phyloP scores from a whole-genome alignment of 2,888 invertebrate species.

The Lamproptera curius region DNA sequence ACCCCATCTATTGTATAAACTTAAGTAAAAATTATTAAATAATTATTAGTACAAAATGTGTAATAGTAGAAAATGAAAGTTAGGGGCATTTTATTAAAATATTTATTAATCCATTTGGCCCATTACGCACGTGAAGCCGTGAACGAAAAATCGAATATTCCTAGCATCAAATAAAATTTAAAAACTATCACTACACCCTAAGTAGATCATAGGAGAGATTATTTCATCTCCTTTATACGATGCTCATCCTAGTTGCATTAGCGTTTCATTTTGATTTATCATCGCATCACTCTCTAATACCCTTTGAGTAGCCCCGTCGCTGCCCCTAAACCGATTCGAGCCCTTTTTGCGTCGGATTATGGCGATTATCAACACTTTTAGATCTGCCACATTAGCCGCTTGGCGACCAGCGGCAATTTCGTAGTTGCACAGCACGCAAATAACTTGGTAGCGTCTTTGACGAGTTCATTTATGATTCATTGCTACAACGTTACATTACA shows the following conservation, averaged over 20 bases:
- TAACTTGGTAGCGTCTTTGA: slow-evolving; percentile 15
- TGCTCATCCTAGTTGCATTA: slow-evolving; percentile 43
- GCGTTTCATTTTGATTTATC: slow-evolving; percentile 72
- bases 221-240: slow-evolving; percentile 1
- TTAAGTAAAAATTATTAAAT: too few species aligned
- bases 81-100: too few species aligned
- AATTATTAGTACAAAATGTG: too few species aligned
- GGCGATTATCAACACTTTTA: slow-evolving; percentile 54
- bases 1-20: too few species aligned
- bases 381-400: slow-evolving; percentile 26
- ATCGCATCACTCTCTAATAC: slow-evolving; percentile 48
- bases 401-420: slow-evolving; percentile 22
- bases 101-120: too few species aligned
- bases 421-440: slow-evolving; percentile 26
- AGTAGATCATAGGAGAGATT: neutral
- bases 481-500: slow-evolving; percentile 20
- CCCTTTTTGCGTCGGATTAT: slow-evolving; percentile 56
- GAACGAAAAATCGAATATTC: too few species aligned
- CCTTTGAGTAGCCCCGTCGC: slow-evolving; percentile 46
- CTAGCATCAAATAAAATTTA: neutral
- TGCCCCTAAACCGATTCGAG: slow-evolving; percentile 41
- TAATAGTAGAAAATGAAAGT: too few species aligned
- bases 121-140: too few species aligned
- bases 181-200: neutral
- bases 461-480: slow-evolving; percentile 22